Evolutionary conservation across 23 tunicate genomes (phyloP), one percentile per base, ranked within the genome.

Genomic region (Styela plicata): DNA sequence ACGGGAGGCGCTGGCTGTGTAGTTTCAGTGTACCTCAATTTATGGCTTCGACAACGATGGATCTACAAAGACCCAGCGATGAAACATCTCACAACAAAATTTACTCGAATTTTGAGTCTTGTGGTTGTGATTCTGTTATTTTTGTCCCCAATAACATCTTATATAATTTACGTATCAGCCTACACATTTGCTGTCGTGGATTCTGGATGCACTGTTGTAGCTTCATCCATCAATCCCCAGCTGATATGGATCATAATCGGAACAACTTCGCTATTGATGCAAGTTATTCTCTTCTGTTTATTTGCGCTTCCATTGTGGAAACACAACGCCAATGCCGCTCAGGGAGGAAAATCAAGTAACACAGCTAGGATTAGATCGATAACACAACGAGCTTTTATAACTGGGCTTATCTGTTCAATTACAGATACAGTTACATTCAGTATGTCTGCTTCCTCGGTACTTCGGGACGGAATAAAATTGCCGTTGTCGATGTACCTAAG

Each of bases 41-140:
- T 67, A 24, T 67, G 71, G 71, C 31, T 67, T 67, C 30, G 71
- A 18, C 71, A 67, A 67, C n/a, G 71, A 25, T 67, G n/a, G 0
- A 67, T 67, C 16, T 67, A 67, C 24, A 67, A 29, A 21, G 71
- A 67, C 31, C 1, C 31, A 18, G 71, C 71, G 71, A 67, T 67
- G 71, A 67, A 67, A 22, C 71, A 67, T 1, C 71, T 67, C 2
- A 67, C 71, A 0, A 67, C 71, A 22, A 27, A 27, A 29, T 13
- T 67, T 18, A 67, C 71, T 67, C 30, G 71, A 67, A 67, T 24
- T 27, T 29, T 67, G 31, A 67, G 71, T 67, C 16, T 29, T 67
- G 30, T 67, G 13, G 71, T 67, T 0, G n/a, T 27, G 13, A 18
- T 67, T 25, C 71, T 67, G 22, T 21, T 67, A 24, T 13, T 22